A percentile compares a stretch with the other conserved stretches of the same genome.
Evolutionary conservation across 2,113 vertebrate species (phyloP).

Genomic region (Cisticola juncidis): DNA sequence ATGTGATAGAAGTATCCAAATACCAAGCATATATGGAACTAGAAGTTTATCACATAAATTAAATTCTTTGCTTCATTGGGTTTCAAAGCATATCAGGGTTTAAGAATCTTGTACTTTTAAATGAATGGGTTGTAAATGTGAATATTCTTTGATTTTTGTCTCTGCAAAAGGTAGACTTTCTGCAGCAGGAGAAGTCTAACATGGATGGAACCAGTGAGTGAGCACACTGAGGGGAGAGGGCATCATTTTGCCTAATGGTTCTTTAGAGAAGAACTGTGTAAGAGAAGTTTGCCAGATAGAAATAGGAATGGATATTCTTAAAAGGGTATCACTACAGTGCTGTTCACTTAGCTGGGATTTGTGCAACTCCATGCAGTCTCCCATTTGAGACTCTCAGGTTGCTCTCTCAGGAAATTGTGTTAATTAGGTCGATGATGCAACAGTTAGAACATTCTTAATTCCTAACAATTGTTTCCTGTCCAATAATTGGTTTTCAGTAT

Average conservation of each 20-base stretch:
- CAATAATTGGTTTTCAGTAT: background rate
- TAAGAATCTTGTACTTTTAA: background rate
- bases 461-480: background rate
- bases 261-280: background rate
- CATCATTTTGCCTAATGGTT: background rate
- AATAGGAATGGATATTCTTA: background rate
- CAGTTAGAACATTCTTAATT: background rate
- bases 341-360: background rate
- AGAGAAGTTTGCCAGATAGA: background rate
- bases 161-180: background rate
- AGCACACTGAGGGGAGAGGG: background rate
- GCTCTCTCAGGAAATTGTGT: background rate
- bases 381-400: background rate
- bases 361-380: background rate
- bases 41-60: background rate
- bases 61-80: background rate
- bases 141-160: background rate
- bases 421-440: background rate
- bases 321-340: background rate
- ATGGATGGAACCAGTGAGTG: background rate
- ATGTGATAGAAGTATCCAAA: background rate
- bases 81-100: background rate
- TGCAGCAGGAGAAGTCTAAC: background rate
- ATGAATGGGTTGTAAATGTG: background rate
- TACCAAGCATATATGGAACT: background rate